These are phyloP conservation scores for Euplexia lucipara DNA, from an alignment of 2,888 invertebrate species.

Conservation along the genomic window DNA sequence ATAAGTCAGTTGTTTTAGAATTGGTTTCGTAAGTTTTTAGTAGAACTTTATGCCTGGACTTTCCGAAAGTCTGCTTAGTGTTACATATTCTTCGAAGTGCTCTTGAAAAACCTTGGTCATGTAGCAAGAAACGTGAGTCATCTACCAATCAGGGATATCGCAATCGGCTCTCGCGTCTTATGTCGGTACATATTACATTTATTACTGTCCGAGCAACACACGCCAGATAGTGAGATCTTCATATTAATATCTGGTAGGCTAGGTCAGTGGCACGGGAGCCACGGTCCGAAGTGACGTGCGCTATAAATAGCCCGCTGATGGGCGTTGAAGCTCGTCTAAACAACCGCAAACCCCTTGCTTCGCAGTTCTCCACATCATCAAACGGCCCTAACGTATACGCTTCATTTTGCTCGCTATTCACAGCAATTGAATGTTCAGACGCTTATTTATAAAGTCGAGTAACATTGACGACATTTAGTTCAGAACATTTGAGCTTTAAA, in stretches of 20 bases:
- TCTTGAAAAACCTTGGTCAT: conserved; percentile 25
- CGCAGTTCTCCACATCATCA: conserved; percentile 57
- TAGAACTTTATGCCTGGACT: neutral
- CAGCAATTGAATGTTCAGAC: conserved; percentile 28
- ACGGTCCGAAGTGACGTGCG: conserved; percentile 62
- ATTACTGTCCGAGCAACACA: conserved; percentile 35
- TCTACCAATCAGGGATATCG: conserved; percentile 22
- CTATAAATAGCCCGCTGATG: conserved; percentile 77
- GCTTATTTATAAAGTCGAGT: conserved; percentile 13
- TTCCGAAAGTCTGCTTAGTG: neutral
- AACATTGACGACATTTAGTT: neutral
- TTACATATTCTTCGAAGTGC: conserved; percentile 8
- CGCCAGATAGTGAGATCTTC: conserved; percentile 50
- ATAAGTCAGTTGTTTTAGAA: neutral
- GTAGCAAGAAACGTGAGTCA: conserved; percentile 47
- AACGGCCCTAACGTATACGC: conserved; percentile 28
- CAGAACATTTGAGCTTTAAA: neutral
- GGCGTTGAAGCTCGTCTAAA: conserved; percentile 69
- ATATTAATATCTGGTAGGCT: conserved; percentile 74
- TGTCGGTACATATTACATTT: conserved; percentile 26
- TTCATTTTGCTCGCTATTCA: conserved; percentile 50
- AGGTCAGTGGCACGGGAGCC: conserved; percentile 81
- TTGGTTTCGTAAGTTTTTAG: neutral
- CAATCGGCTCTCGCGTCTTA: conserved; percentile 33
- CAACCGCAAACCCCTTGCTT: conserved; percentile 73